phyloP scores from a whole-genome alignment of 1,140 invertebrate species.

The Aporrectodea caliginosa region DNA sequence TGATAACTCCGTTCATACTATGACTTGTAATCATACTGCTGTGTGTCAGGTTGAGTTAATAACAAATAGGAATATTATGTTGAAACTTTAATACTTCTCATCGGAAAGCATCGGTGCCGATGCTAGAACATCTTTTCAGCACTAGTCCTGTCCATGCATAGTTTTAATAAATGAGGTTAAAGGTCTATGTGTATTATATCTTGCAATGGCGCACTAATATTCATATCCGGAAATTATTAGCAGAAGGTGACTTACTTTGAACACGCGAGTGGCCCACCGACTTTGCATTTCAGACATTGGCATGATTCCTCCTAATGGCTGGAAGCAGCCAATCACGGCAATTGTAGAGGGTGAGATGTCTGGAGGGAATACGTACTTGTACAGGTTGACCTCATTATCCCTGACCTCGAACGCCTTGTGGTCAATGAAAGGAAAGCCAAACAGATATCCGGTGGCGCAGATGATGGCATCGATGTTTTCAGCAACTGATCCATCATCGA shows the following conservation, averaged over 20 bases:
- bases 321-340: background rate
- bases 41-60: too few relatives aligned
- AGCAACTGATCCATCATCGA: constrained; percentile 49
- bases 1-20: too few relatives aligned
- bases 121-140: too few relatives aligned
- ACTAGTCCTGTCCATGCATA: too few relatives aligned
- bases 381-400: constrained; percentile 37
- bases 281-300: background rate
- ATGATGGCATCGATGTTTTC: constrained; percentile 47
- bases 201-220: too few relatives aligned
- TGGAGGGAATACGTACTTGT: background rate
- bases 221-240: too few relatives aligned
- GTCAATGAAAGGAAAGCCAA: constrained; percentile 47
- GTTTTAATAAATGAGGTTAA: too few relatives aligned
- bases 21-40: too few relatives aligned
- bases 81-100: too few relatives aligned
- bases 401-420: constrained; percentile 43
- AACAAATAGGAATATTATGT: too few relatives aligned
- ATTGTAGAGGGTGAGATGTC: background rate
- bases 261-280: background rate
- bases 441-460: constrained; percentile 47
- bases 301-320: background rate
- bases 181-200: too few relatives aligned
- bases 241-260: background rate
- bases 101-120: too few relatives aligned